A percentile compares a stretch with the other conserved stretches of the same genome.
Conservation (phyloP, 2,888 invertebrate genomes). For the Drosophila flavopinicola region DNA sequence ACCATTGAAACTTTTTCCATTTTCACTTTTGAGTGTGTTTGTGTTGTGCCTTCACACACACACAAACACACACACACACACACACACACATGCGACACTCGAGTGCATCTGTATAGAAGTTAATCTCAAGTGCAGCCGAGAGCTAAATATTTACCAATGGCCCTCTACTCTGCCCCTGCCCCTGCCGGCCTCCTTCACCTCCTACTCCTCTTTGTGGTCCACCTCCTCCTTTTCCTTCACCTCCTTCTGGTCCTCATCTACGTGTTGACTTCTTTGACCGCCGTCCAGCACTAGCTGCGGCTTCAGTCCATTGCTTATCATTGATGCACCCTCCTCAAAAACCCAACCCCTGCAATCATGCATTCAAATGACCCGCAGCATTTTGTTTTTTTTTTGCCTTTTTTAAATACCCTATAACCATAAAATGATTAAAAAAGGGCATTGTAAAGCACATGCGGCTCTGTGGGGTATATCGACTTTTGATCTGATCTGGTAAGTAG, state of each 20-base stretch:
- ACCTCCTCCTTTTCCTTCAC: too few relatives aligned
- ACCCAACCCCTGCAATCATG: slow-evolving; percentile 34
- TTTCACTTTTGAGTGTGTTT: slow-evolving; percentile 80
- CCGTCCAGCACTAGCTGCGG: slow-evolving; percentile 37
- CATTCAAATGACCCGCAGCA: slow-evolving; percentile 62
- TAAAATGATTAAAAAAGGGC: background rate
- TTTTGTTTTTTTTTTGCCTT: slow-evolving; percentile 10
- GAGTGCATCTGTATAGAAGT: slow-evolving; percentile 62
- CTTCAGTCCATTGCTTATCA: slow-evolving; percentile 55
- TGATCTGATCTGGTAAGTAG: background rate
- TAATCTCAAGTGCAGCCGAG: slow-evolving; percentile 79
- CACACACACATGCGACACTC: slow-evolving; percentile 16
- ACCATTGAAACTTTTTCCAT: slow-evolving; percentile 80
- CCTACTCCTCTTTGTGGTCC: too few relatives aligned
- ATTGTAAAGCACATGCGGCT: background rate
- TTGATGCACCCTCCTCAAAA: slow-evolving; percentile 22
- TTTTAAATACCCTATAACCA: slow-evolving; percentile 28
- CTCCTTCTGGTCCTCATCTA: slow-evolving; percentile 3
- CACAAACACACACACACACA: slow-evolving; percentile 14
- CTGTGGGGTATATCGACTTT: background rate
- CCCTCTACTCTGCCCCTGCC: slow-evolving; percentile 17
- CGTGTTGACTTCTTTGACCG: slow-evolving; percentile 54
- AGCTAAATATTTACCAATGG: slow-evolving; percentile 77
- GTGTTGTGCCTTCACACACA: slow-evolving; percentile 61
- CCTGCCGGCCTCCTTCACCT: background rate